phyloP scores from a whole-genome alignment of 2,797 vertebrate species.

The Paedocypris micromegethes region DNA sequence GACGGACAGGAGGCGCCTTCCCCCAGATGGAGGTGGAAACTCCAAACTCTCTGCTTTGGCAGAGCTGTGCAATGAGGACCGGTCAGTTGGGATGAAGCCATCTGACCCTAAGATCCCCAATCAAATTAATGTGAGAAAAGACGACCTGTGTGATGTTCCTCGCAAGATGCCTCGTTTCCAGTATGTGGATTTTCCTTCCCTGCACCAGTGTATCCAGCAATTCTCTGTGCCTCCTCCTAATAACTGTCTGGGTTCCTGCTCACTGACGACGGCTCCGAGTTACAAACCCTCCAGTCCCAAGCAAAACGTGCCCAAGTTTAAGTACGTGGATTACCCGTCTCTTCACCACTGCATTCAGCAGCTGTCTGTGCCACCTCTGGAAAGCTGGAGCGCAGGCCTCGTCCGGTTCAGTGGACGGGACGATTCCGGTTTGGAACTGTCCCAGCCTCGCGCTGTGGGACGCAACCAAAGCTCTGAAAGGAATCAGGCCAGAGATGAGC shows the following conservation, averaged over 20 bases:
- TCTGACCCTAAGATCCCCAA: slow-evolving; percentile 25
- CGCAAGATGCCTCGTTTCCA: slow-evolving; percentile 57
- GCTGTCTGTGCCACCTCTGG: slow-evolving; percentile 54
- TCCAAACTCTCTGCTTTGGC: slow-evolving; percentile 20
- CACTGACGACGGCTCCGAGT: slow-evolving; percentile 30
- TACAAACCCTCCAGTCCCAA: slow-evolving; percentile 35
- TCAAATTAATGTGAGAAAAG: slow-evolving; percentile 35
- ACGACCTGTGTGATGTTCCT: slow-evolving; percentile 46
- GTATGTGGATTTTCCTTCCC: slow-evolving; percentile 56
- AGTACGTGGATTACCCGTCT: slow-evolving; percentile 58
- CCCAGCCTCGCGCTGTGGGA: slow-evolving; percentile 17
- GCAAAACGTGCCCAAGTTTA: slow-evolving; percentile 54
- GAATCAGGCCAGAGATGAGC: slow-evolving; percentile 8
- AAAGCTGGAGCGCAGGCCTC: slow-evolving; percentile 53
- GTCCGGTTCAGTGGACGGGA: slow-evolving; percentile 21
- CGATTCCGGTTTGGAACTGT: slow-evolving; percentile 1
- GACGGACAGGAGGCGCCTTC: slow-evolving; percentile 41
- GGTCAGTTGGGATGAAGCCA: slow-evolving; percentile 25
- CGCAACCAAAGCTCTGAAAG: slow-evolving; percentile 18
- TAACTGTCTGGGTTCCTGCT: slow-evolving; percentile 46
- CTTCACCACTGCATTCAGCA: slow-evolving; percentile 58
- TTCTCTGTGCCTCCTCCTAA: slow-evolving; percentile 54
- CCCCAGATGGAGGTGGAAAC: slow-evolving; percentile 28
- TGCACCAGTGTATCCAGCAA: slow-evolving; percentile 58
- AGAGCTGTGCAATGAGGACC: slow-evolving; percentile 5